phyloP scores from a whole-genome alignment of 2,797 vertebrate species.

The Diglossa cyanea region DNA sequence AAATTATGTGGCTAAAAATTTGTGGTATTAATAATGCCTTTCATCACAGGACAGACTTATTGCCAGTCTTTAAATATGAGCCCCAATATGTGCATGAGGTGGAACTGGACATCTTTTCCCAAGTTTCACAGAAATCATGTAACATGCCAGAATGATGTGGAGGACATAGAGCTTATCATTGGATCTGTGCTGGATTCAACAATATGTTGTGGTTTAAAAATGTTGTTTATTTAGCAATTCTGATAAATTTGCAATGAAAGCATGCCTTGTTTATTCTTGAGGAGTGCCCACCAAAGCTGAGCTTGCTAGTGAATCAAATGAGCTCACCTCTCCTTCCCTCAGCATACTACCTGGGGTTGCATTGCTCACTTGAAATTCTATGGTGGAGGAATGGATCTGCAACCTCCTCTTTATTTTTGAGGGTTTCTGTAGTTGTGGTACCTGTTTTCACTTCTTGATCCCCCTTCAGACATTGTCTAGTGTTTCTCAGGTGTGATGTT shows the following conservation, averaged over 20 bases:
- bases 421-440: not conserved
- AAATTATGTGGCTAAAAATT: not conserved
- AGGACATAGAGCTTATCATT: not conserved
- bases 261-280: not conserved
- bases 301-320: not conserved
- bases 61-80: not conserved
- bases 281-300: not conserved
- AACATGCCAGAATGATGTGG: not conserved
- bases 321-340: not conserved
- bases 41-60: not conserved
- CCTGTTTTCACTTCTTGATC: fast-evolving
- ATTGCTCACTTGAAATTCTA: not conserved
- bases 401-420: not conserved
- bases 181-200: not conserved
- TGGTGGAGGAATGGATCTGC: not conserved
- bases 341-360: not conserved
- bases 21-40: not conserved
- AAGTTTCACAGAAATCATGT: not conserved
- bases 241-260: not conserved
- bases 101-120: not conserved
- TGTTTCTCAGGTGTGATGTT: not conserved
- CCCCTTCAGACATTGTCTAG: fast-evolving
- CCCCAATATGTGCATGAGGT: not conserved
- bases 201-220: not conserved
- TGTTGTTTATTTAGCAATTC: not conserved